Evolutionary conservation across 2,113 vertebrate species (phyloP).

Genomic region (Pholis gunnellus): DNA sequence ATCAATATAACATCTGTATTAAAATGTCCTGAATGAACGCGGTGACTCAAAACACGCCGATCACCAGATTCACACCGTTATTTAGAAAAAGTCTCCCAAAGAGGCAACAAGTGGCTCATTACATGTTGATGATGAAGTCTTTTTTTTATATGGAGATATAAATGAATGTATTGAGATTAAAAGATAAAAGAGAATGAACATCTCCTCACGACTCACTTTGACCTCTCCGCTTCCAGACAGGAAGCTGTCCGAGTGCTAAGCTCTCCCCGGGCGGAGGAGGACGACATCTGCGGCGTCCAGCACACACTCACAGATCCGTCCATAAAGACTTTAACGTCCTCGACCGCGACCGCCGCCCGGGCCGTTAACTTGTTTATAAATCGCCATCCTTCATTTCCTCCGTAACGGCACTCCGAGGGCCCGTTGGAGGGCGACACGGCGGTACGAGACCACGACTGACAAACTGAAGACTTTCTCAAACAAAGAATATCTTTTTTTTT

Average conservation of each 20-base stretch:
- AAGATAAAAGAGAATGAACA: neutral
- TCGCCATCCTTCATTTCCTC: constrained; percentile 37
- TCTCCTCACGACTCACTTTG: neutral
- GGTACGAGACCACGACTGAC: too few species aligned
- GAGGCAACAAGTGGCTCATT: neutral
- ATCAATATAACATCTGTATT: neutral
- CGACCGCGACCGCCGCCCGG: neutral
- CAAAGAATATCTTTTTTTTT: neutral
- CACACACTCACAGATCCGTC: constrained; percentile 14
- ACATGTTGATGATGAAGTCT: neutral
- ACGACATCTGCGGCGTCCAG: constrained; percentile 47
- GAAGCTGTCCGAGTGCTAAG: constrained; percentile 36
- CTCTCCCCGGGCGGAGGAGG: constrained; percentile 20
- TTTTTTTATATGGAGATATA: too few species aligned
- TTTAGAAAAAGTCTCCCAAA: too few species aligned
- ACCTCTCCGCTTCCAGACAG: neutral
- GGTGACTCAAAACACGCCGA: too few species aligned
- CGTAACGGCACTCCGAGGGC: constrained; percentile 40
- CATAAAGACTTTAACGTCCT: constrained; percentile 62
- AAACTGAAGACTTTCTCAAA: too few species aligned
- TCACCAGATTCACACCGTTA: too few species aligned
- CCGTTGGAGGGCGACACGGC: neutral
- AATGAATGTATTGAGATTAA: too few species aligned
- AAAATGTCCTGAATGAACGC: neutral
- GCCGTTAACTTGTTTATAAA: constrained; percentile 58